Evolutionary conservation across 2,888 invertebrate species (phyloP).

Genomic region (Linnaemya tessellans): DNA sequence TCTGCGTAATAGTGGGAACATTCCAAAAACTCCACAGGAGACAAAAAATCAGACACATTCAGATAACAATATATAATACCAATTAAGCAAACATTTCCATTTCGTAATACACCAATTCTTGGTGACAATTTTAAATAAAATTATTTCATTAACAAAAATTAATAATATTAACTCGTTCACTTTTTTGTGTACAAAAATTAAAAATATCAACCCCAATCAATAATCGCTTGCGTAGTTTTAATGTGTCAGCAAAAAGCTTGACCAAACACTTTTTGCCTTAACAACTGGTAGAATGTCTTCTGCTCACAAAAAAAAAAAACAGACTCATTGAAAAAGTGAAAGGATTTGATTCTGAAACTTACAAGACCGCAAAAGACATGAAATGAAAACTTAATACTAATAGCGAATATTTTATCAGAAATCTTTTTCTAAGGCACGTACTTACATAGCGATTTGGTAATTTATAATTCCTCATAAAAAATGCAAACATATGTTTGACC

Average conservation of each 20-base stretch:
- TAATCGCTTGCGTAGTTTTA: constrained; percentile 18
- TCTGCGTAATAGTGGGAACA: too few relatives aligned
- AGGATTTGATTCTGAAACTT: constrained; percentile 57
- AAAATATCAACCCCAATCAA: neutral
- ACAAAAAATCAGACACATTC: too few relatives aligned
- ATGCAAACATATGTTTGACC: neutral
- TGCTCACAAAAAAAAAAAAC: constrained; percentile 20
- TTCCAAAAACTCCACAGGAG: too few relatives aligned
- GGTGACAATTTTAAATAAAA: neutral
- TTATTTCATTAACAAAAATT: neutral
- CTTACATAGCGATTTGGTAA: constrained; percentile 10
- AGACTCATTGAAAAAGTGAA: constrained; percentile 60
- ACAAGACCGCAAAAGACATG: constrained; percentile 36
- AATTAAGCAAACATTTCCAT: too few relatives aligned
- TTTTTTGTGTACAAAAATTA: neutral
- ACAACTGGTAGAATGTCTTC: constrained; percentile 43
- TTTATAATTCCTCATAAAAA: constrained; percentile 15
- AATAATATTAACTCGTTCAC: neutral
- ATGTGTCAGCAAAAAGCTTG: neutral
- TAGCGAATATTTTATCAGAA: constrained; percentile 40
- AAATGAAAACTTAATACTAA: constrained; percentile 47
- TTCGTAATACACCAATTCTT: too few relatives aligned
- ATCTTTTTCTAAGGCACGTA: constrained; percentile 14
- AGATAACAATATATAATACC: too few relatives aligned
- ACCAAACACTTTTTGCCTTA: neutral